Evolutionary conservation across 2,113 vertebrate species (phyloP).

Genomic region (Rhinogobius similis): DNA sequence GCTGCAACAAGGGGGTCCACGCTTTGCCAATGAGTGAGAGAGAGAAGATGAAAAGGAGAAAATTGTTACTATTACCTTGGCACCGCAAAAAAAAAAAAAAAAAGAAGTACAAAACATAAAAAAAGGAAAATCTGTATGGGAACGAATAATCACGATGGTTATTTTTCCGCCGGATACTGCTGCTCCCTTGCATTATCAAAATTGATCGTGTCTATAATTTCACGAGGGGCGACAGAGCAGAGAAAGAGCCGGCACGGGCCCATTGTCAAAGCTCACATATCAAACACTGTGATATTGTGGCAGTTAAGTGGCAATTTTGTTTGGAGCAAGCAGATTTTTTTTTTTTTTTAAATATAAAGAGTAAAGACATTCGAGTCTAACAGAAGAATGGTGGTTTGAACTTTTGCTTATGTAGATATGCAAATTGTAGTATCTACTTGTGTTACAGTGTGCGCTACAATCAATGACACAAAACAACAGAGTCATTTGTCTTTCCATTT

Average conservation of each 20-base stretch:
- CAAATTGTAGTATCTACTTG: background rate
- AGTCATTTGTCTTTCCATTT: too few species aligned
- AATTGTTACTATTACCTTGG: slow-evolving; percentile 75
- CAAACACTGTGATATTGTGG: slow-evolving; percentile 56
- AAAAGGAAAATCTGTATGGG: slow-evolving; percentile 43
- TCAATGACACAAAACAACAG: too few species aligned
- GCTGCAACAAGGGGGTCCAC: slow-evolving; percentile 17
- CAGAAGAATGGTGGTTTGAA: slow-evolving; percentile 14
- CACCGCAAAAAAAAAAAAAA: slow-evolving; percentile 51
- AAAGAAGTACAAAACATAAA: slow-evolving; percentile 42
- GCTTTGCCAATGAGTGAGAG: slow-evolving; percentile 53
- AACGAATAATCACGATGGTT: slow-evolving; percentile 73
- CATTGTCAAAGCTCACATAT: slow-evolving; percentile 47
- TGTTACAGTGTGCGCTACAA: too few species aligned
- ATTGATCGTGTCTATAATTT: slow-evolving; percentile 71
- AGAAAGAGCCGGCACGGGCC: slow-evolving; percentile 36
- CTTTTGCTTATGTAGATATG: slow-evolving; percentile 2
- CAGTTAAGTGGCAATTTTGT: slow-evolving; percentile 61
- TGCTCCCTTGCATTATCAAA: slow-evolving; percentile 66
- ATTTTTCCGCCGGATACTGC: slow-evolving; percentile 55
- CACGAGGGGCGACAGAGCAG: slow-evolving; percentile 27
- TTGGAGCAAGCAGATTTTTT: slow-evolving; percentile 21
- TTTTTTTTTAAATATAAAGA: background rate
- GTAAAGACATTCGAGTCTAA: slow-evolving; percentile 28
- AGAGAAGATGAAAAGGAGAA: slow-evolving; percentile 66